Evolutionary conservation across 2,888 invertebrate species (phyloP), one percentile per base, ranked within the genome.

Genomic region (Heliconius aoede): DNA sequence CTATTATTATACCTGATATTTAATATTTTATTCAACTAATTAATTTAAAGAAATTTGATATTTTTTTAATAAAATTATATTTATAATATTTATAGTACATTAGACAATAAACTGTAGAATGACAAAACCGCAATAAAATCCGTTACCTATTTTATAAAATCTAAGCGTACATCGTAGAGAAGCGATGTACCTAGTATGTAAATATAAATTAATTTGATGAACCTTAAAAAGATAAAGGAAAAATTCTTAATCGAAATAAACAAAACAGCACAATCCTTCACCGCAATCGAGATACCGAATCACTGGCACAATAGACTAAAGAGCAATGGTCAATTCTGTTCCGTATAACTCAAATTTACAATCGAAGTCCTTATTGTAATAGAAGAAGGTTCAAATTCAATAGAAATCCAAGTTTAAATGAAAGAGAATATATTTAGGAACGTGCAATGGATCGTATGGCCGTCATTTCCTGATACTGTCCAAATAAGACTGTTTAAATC

Each of bases 281-380:
- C 71, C 55, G 62, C 71, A 64, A 71, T 58, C 71, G 28, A 55
- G 26, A 32, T 69, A 36, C 61, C 32, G 68, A 71, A 65, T 76
- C 55, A 72, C 71, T 61, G 24, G 26, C 64, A 65, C 75, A 76
- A 65, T 76, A 36, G n/a, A 76, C 75, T 64, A 64, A 75, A 76
- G 55, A 76, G 64, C 69, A 64, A 72, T 55, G 64, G 64, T 58
- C 71, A 76, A 72, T 71, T 72, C 58, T 72, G 62, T 65, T 76
- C 71, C 51, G 64, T 28, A 51, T 51, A 21, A 24, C 7, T 18
- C 4, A 72, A 21, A 58, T 36, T 58, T 32, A 36, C 55, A 15
- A 71, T n/a, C 9, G 18, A 18, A 71, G 58, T 1, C 32, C 26
- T 60, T 72, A 72, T 60, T 60, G 26, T 24, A 4, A 21, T 1